Conservation (phyloP, 2,888 invertebrate species). For the Thymelicus lineola region DNA sequence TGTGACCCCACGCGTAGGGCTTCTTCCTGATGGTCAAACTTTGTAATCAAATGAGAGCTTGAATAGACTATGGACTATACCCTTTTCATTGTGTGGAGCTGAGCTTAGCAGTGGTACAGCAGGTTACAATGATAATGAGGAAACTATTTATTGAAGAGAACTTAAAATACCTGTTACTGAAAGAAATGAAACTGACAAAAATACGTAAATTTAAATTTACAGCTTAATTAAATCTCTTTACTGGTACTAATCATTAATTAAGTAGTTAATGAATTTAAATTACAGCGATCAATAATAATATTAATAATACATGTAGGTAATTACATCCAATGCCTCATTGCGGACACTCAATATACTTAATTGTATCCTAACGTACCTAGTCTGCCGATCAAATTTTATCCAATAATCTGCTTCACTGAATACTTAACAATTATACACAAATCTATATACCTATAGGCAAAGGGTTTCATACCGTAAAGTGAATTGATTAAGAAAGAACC, state of each 20-base stretch:
- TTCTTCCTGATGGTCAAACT: too few relatives aligned
- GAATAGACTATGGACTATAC: too few relatives aligned
- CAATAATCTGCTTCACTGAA: slow-evolving; percentile 19
- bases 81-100: too few relatives aligned
- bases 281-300: slow-evolving; percentile 1
- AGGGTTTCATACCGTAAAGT: not conserved
- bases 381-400: slow-evolving; percentile 20
- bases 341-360: slow-evolving; percentile 8
- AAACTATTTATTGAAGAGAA: too few relatives aligned
- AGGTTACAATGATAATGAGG: too few relatives aligned
- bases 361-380: slow-evolving; percentile 20
- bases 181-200: too few relatives aligned
- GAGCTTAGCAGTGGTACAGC: too few relatives aligned
- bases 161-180: too few relatives aligned
- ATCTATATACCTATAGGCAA: not conserved
- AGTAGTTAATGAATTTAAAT: slow-evolving; percentile 7
- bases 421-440: slow-evolving; percentile 12
- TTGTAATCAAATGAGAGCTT: too few relatives aligned
- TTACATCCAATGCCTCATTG: slow-evolving; percentile 16
- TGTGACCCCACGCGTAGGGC: too few relatives aligned
- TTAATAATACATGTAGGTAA: slow-evolving; percentile 1
- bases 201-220: too few relatives aligned
- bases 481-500: not conserved
- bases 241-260: not conserved
- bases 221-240: too few relatives aligned